Evolutionary conservation across 2,113 vertebrate species (phyloP).

Genomic region (Centropus unirufus): DNA sequence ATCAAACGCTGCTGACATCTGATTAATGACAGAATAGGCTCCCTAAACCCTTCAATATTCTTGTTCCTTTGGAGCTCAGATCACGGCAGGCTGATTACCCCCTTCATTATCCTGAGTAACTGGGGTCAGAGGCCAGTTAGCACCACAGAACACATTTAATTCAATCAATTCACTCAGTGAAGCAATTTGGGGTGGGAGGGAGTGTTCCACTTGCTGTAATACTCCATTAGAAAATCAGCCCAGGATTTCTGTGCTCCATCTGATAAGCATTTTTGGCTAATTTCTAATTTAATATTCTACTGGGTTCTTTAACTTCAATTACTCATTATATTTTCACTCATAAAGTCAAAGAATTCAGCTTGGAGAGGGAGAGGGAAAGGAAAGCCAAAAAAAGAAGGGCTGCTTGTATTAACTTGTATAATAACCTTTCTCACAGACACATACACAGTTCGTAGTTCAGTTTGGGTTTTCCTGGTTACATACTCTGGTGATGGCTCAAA

Average conservation of each 20-base stretch:
- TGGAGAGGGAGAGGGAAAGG: background rate
- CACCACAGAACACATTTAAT: constrained; percentile 65
- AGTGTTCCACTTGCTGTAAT: constrained; percentile 13
- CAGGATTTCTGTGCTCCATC: constrained; percentile 10
- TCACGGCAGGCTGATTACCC: constrained; percentile 64
- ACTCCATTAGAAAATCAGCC: constrained; percentile 41
- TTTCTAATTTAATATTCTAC: constrained; percentile 65
- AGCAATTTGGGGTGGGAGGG: background rate
- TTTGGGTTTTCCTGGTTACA: background rate
- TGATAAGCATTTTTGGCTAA: constrained; percentile 54
- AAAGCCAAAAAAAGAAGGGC: background rate
- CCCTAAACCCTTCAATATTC: constrained; percentile 33
- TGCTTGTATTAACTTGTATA: background rate
- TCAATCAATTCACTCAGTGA: constrained; percentile 69
- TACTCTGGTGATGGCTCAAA: background rate
- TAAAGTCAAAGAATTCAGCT: background rate
- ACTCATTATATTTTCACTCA: constrained; percentile 43
- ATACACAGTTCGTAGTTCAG: background rate
- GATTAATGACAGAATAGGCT: constrained; percentile 53
- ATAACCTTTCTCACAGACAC: background rate
- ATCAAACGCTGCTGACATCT: constrained; percentile 33
- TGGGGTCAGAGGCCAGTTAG: constrained; percentile 58
- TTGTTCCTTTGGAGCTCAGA: constrained; percentile 18
- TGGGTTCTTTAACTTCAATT: constrained; percentile 48
- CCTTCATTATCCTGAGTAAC: constrained; percentile 64